These are phyloP conservation scores for Heliconius aoede DNA, from an alignment of 2,888 invertebrate species.

Conservation along the genomic window DNA sequence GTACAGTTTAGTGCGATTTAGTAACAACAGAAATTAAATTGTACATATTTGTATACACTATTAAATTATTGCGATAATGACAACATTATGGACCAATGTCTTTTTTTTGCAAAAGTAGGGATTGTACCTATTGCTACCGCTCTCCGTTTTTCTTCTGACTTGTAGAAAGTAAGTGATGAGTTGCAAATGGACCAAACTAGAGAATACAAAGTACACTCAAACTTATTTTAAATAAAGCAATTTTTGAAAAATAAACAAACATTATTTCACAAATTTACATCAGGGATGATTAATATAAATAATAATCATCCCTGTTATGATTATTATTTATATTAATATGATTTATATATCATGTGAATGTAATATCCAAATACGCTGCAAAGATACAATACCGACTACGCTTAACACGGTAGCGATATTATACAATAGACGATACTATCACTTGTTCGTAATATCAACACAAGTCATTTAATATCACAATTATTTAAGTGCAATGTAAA, in stretches of 20 bases:
- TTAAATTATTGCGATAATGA: not conserved
- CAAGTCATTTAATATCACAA: conserved; percentile 4
- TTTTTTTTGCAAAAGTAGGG: not conserved
- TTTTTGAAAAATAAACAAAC: not conserved
- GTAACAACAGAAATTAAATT: conserved; percentile 5
- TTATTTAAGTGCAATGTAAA: conserved; percentile 27
- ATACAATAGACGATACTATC: not conserved
- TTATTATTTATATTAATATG: no score
- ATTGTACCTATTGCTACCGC: not conserved
- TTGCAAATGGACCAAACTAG: not conserved
- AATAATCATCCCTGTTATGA: no score
- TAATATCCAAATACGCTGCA: not conserved
- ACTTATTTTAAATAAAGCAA: not conserved
- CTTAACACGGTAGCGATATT: not conserved
- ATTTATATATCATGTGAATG: not conserved
- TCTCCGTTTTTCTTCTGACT: not conserved
- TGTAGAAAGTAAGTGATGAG: no score
- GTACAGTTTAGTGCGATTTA: conserved; percentile 17
- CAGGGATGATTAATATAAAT: no score
- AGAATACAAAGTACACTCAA: not conserved
- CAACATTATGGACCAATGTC: not conserved
- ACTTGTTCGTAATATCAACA: conserved; percentile 1
- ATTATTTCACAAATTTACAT: no score
- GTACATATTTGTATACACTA: not conserved
- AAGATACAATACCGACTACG: not conserved